phyloP scores from a whole-genome alignment of 1,140 invertebrate genomes.

The Mercenaria mercenaria region DNA sequence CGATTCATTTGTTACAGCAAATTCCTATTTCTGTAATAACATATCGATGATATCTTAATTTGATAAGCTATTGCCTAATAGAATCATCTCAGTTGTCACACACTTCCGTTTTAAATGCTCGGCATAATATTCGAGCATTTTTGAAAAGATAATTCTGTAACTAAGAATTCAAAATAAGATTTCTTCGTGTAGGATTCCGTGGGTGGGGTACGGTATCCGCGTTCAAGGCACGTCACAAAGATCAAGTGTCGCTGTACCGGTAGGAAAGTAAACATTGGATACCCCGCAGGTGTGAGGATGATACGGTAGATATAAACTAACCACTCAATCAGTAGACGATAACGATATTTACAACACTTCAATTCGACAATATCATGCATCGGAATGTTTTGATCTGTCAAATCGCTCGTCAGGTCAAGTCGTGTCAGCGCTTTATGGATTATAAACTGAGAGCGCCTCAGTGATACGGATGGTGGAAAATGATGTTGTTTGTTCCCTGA shows the following conservation, averaged over 20 bases:
- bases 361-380: constrained; percentile 56
- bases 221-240: not conserved
- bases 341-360: constrained; percentile 62
- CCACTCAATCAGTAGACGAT: constrained; percentile 56
- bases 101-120: constrained; percentile 13
- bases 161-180: constrained; percentile 17
- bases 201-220: constrained; percentile 13
- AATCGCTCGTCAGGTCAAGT: constrained; percentile 59
- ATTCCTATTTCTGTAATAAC: not conserved
- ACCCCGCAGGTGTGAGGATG: constrained; percentile 59
- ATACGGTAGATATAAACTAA: constrained; percentile 59
- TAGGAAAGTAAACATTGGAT: constrained; percentile 61
- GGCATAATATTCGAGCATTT: constrained; percentile 21
- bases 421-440: constrained; percentile 65
- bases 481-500: constrained; percentile 46
- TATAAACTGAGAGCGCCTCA: constrained; percentile 38
- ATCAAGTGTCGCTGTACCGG: constrained; percentile 44
- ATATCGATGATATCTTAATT: constrained; percentile 25
- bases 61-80: constrained; percentile 12
- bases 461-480: constrained; percentile 50
- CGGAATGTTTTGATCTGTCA: constrained; percentile 63
- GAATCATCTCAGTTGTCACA: constrained; percentile 1
- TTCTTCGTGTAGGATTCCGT: not conserved
- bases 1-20: no score
- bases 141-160: not conserved